Base-by-base conservation (phyloP, 2,888 invertebrate species). In the Uloborus plumipes region DNA sequence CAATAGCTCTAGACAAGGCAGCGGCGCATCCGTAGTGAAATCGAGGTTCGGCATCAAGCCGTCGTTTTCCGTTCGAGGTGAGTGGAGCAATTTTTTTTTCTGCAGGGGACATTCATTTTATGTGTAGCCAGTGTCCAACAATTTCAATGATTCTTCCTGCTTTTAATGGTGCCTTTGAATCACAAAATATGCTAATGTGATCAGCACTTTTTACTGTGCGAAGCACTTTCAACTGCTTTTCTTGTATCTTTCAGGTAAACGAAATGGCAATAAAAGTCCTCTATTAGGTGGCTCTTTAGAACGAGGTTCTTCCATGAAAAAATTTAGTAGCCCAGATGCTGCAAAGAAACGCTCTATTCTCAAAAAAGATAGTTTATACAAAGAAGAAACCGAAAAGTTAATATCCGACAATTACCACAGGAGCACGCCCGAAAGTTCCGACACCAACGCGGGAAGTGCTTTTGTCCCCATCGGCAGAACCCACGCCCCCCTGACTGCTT, bases 311-410 rank as follows among this genome's bases (percentile, higher is more conserved):
- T 66, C 84, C 49, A 62, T 75, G 66, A 78, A 80, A 65, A 73
- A 75, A 58, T 71, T 77, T 51, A 87, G 88, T 71, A 89, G 89
- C 84, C 88, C 89, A 14, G 88, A 87, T 84, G 88, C 84, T 18
- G 86, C 86, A 65, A 88, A 93, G 86, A 93, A 93, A 80, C 94
- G 93, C 89, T 94, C 94, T 85, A 94, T 94, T 88, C 89, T 94
- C 86, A 94, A 94, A 90, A 94, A 94, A 89, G 93, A 94, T 67
- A 93, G 93, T 87, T 90, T 92, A 16, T 78, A 86, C 80, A 87
- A 85, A 73, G 94, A 94, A 77, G 94, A 94, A 89, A 94, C 93
- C 87, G 94, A 94, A 89, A 92, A 93, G 85, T 91, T 94, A 67
- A 92, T 94, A 87, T 91, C 93, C 64, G 93, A 86, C 31, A 85